phyloP scores from a whole-genome alignment of 1,140 invertebrate genomes.

The Drosophila oshimai region DNA sequence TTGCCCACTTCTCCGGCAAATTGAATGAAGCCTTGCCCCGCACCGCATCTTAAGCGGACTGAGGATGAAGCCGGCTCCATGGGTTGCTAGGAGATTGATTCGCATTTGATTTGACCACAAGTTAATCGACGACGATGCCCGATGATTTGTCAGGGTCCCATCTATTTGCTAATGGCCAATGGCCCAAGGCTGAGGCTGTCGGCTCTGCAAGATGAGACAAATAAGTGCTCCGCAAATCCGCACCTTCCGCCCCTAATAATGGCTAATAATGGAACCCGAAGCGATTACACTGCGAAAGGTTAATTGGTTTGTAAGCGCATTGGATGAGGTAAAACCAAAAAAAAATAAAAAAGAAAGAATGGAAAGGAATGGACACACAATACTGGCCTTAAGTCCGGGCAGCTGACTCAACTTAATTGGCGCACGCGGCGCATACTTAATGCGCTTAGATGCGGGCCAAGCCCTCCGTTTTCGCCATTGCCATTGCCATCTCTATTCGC shows the following conservation, averaged over 20 bases:
- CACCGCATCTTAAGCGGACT: neutral
- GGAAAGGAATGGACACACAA: constrained; percentile 14
- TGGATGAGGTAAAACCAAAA: constrained; percentile 31
- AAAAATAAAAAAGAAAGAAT: constrained; percentile 19
- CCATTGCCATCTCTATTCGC: too few species aligned
- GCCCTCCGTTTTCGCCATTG: constrained; percentile 26
- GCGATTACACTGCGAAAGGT: constrained; percentile 62
- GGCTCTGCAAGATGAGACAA: constrained; percentile 22
- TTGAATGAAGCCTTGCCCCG: constrained; percentile 13
- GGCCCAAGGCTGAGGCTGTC: neutral
- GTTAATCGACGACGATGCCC: neutral
- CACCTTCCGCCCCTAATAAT: constrained; percentile 1
- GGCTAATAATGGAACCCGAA: constrained; percentile 35
- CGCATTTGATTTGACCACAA: constrained; percentile 12
- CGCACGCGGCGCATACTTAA: constrained; percentile 75
- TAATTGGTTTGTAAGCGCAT: constrained; percentile 69
- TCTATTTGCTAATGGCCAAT: constrained; percentile 44
- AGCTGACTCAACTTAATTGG: constrained; percentile 75
- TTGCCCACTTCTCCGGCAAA: neutral
- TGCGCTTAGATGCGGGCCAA: constrained; percentile 64
- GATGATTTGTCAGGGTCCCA: neutral
- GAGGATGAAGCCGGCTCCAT: neutral
- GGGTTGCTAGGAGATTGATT: constrained; percentile 17
- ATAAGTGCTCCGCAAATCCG: constrained; percentile 44
- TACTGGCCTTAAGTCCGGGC: constrained; percentile 31